These are phyloP conservation scores for Panagrolaimus sp. DNA, from an alignment of 1,140 invertebrate genomes.

Conservation along the genomic window DNA sequence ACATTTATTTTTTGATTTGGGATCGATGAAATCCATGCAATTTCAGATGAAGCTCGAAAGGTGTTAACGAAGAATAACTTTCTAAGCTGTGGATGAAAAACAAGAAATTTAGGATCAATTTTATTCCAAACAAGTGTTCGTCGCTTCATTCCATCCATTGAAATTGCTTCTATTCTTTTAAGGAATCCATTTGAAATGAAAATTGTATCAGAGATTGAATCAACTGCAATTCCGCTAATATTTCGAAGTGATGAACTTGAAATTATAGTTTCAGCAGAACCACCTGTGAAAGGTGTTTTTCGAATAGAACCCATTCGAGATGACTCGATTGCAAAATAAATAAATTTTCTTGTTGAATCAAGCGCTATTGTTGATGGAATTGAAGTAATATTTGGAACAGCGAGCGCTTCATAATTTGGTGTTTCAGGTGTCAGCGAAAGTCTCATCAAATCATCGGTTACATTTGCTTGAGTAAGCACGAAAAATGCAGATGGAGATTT, in stretches of 20 bases:
- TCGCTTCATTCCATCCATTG: background rate
- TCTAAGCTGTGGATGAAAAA: background rate
- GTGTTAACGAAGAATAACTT: background rate
- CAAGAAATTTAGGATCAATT: background rate
- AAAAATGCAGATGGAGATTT: conserved; percentile 10
- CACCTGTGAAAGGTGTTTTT: background rate
- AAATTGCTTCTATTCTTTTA: background rate
- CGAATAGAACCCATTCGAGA: background rate
- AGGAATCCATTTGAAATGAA: background rate
- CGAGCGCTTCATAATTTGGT: background rate
- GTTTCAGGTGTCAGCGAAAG: background rate
- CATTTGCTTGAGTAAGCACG: conserved; percentile 12
- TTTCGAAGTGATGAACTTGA: background rate
- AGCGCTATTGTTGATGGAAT: conserved; percentile 11
- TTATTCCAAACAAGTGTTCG: background rate
- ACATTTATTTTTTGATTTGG: too few species aligned
- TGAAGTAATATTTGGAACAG: conserved; percentile 10
- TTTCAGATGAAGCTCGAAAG: background rate
- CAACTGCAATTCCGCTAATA: background rate
- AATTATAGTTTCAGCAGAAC: background rate
- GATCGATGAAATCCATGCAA: too few species aligned
- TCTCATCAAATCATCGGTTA: conserved; percentile 21
- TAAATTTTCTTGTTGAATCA: background rate
- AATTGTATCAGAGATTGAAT: background rate
- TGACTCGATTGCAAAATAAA: background rate